phyloP scores from a whole-genome alignment of 2,888 invertebrate species.

The Lobophora halterata region DNA sequence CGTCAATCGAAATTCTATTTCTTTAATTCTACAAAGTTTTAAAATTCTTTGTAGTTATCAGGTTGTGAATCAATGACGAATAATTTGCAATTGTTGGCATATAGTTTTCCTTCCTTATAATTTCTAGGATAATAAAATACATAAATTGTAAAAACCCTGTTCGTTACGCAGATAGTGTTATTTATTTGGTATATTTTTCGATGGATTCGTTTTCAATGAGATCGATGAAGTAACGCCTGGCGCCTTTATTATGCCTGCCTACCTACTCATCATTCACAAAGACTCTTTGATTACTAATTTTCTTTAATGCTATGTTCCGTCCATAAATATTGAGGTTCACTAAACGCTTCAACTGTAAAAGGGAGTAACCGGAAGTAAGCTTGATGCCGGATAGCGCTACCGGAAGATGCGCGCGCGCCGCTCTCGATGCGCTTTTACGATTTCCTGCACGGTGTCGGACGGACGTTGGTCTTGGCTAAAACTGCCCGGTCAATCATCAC shows the following conservation, averaged over 20 bases:
- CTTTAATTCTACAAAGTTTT: not conserved
- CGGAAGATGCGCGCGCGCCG: slow-evolving; percentile 69
- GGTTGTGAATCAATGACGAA: slow-evolving; percentile 7
- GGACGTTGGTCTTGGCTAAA: slow-evolving; percentile 47
- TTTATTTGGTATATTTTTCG: no score
- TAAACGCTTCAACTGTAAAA: slow-evolving; percentile 56
- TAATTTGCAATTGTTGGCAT: not conserved
- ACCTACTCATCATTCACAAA: no score
- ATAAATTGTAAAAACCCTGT: no score
- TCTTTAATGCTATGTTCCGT: slow-evolving; percentile 20
- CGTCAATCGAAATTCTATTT: not conserved
- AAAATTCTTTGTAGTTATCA: slow-evolving; percentile 18
- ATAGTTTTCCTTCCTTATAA: not conserved
- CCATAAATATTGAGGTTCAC: slow-evolving; percentile 55
- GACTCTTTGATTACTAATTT: no score
- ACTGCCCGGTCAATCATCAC: slow-evolving; percentile 45
- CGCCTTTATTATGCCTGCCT: no score
- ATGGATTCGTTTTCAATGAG: no score
- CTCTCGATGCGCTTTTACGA: slow-evolving; percentile 76
- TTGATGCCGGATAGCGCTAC: slow-evolving; percentile 62
- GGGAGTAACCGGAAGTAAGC: slow-evolving; percentile 63
- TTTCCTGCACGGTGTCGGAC: slow-evolving; percentile 65
- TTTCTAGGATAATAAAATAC: no score
- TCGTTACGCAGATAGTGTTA: no score
- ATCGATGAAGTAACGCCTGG: no score